Percentiles rank a stretch among this genome's conserved stretches.
Evolutionary conservation across 2,888 invertebrate genomes (phyloP).

Genomic region (Pseudococcus longispinus): DNA sequence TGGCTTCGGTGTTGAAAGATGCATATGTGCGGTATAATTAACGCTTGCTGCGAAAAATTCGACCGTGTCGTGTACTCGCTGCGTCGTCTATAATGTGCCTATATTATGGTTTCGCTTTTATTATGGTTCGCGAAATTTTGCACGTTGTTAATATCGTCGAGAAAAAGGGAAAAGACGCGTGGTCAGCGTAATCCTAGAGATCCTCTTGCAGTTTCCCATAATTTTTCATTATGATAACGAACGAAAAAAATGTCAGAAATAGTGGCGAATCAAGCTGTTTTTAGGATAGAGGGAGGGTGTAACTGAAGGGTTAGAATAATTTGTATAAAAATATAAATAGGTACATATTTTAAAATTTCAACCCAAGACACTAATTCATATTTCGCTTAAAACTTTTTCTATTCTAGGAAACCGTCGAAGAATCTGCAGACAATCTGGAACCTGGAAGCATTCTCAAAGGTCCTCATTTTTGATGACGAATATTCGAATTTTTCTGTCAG

Average conservation of each 20-base stretch:
- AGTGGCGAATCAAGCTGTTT: too few relatives aligned
- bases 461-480: too few relatives aligned
- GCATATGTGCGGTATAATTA: constrained; percentile 15
- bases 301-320: too few relatives aligned
- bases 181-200: background rate
- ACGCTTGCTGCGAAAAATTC: constrained; percentile 14
- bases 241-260: background rate
- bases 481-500: too few relatives aligned
- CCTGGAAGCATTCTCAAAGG: too few relatives aligned
- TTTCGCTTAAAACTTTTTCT: too few relatives aligned
- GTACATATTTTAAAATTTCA: too few relatives aligned
- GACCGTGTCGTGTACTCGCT: background rate
- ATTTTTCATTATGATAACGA: background rate
- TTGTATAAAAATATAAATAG: too few relatives aligned
- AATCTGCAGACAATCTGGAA: too few relatives aligned
- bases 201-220: background rate
- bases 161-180: background rate
- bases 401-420: too few relatives aligned
- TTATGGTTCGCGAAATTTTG: background rate
- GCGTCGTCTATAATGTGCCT: background rate
- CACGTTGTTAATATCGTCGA: background rate
- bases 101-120: background rate
- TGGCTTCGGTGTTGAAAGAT: constrained; percentile 36
- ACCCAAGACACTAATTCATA: too few relatives aligned
- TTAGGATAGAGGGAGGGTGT: too few relatives aligned